Conservation (phyloP, 2,797 vertebrate species). For the Mus caroli region DNA sequence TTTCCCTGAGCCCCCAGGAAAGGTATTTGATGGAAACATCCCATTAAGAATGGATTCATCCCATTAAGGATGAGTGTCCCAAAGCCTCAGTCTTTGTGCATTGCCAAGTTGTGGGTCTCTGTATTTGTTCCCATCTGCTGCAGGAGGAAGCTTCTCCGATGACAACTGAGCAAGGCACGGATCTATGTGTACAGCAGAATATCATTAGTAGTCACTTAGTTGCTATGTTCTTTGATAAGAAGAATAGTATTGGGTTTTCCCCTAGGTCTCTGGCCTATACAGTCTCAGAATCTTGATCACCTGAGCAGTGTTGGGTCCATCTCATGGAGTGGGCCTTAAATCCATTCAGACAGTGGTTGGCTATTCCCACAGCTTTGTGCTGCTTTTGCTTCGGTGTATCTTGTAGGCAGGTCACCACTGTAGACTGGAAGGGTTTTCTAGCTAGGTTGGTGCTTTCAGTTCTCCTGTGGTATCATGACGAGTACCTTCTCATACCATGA, state of each 20-base stretch:
- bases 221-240: neutral
- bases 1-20: neutral
- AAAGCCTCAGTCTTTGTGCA: neutral
- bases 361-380: neutral
- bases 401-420: neutral
- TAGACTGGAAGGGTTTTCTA: too few relatives aligned
- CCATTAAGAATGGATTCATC: neutral
- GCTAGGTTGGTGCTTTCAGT: neutral
- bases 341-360: neutral
- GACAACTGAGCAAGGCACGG: neutral
- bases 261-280: neutral
- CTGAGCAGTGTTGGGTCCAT: neutral
- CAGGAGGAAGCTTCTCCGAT: neutral
- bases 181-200: neutral
- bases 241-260: neutral
- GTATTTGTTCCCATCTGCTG: neutral
- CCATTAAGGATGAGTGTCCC: neutral
- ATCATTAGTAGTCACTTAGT: neutral
- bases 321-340: neutral
- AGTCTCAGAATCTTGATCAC: neutral
- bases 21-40: neutral
- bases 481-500: neutral
- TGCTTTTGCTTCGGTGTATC: too few relatives aligned
- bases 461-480: neutral
- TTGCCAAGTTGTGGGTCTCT: neutral